Evolutionary conservation across 2,888 invertebrate species (phyloP).

Genomic region (Campopleginae sp.): DNA sequence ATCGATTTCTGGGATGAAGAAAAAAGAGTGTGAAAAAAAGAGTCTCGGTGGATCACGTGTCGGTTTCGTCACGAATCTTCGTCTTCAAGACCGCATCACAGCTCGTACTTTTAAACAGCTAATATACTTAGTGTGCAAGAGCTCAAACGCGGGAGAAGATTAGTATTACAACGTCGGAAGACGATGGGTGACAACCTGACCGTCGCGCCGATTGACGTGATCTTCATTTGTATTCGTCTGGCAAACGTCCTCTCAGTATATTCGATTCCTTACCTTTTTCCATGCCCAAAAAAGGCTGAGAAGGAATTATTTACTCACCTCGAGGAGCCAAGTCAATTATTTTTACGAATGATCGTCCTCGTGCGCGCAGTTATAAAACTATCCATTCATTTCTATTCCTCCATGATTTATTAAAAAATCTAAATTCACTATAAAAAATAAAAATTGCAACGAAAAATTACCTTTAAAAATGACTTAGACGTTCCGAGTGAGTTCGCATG

Average conservation of each 20-base stretch:
- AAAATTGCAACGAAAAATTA: not conserved
- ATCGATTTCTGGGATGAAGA: slow-evolving; percentile 57
- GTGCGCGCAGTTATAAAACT: not conserved
- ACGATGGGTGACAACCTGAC: slow-evolving; percentile 39
- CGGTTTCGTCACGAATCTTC: slow-evolving; percentile 32
- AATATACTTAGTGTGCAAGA: slow-evolving; percentile 12
- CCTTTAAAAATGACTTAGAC: not conserved
- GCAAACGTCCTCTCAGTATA: slow-evolving; percentile 42
- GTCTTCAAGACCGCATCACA: slow-evolving; percentile 13
- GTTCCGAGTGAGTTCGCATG: not conserved
- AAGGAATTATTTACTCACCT: not conserved
- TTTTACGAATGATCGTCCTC: not conserved
- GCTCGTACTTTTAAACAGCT: not conserved
- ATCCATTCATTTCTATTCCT: not conserved
- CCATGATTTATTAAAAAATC: not conserved
- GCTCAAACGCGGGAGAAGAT: slow-evolving; percentile 19
- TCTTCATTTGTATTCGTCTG: slow-evolving; percentile 63
- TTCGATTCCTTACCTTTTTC: slow-evolving; percentile 33
- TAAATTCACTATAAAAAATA: not conserved
- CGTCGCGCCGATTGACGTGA: slow-evolving; percentile 31
- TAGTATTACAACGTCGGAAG: slow-evolving; percentile 39
- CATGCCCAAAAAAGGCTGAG: not conserved
- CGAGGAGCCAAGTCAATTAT: not conserved
- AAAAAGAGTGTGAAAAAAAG: slow-evolving; percentile 30
- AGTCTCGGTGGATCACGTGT: slow-evolving; percentile 34